Evolutionary conservation across 2,888 invertebrate species (phyloP).

Genomic region (Sphinx pinastri): DNA sequence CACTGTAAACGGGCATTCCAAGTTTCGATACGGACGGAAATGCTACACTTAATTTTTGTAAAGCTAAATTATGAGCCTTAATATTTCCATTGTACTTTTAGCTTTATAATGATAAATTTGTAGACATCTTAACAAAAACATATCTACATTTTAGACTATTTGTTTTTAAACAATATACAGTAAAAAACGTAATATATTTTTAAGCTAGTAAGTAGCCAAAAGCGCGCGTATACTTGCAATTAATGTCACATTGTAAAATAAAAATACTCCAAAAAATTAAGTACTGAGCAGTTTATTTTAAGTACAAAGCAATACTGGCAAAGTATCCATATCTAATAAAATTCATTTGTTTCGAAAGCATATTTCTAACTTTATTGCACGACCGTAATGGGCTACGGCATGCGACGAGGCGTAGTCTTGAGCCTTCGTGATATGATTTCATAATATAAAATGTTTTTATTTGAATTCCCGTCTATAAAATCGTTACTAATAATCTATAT

Average conservation of each 20-base stretch:
- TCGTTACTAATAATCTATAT: too few relatives aligned
- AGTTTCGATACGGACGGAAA: constrained; percentile 10
- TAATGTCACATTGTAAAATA: background rate
- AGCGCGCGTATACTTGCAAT: background rate
- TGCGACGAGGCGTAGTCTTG: too few relatives aligned
- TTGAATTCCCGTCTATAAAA: too few relatives aligned
- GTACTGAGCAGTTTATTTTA: background rate
- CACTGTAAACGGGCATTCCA: constrained; percentile 7
- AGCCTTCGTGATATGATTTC: too few relatives aligned
- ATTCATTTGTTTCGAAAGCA: too few relatives aligned
- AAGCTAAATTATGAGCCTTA: constrained; percentile 30
- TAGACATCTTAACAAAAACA: background rate
- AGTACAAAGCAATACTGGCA: constrained; percentile 9
- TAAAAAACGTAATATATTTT: background rate
- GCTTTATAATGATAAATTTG: constrained; percentile 36
- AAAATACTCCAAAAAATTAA: background rate
- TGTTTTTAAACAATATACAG: background rate
- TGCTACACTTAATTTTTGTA: background rate
- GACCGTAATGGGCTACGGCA: too few relatives aligned
- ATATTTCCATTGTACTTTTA: constrained; percentile 63
- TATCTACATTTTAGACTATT: background rate
- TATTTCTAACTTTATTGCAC: too few relatives aligned
- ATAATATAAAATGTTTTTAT: too few relatives aligned
- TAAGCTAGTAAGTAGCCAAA: constrained; percentile 3
- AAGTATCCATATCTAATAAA: background rate